Evolutionary conservation across 2,113 vertebrate species (phyloP), one percentile per base, ranked within the genome.

Genomic region (Diadophis punctatus): DNA sequence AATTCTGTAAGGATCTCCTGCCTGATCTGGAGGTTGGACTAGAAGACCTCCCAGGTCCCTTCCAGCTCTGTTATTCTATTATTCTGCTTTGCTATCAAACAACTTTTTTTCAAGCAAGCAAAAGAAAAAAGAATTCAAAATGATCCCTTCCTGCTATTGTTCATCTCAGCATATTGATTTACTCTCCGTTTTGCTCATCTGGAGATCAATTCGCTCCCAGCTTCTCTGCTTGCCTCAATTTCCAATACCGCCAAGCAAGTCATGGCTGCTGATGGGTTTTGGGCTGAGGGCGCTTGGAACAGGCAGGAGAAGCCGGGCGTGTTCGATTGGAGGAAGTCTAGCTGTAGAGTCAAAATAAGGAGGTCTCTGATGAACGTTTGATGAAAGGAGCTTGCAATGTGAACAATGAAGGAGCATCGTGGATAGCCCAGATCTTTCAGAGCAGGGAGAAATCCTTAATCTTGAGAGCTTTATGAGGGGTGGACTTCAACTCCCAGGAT

Each of bases 281-380:
- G 14, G 6, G 5, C 5, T 8, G 63, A 8, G 11, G 60, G 60
- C 11, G 1, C 27, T 30, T 14, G 68, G 34, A 34, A 74, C 7
- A 20, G 5, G 8, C n/a, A 7, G 68, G n/a, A 39, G 16, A 8
- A 39, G 60, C 4, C 12, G 12, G 60, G 11, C 0, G 11, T 10
- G 0, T 68, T 68, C 1, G 11, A n/a, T n/a, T 4, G 11, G 4
- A 68, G 30, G 60, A n/a, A 68, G 60, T 30, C 58, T 12, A 30
- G 58, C 3, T 11, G 9, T 12, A 18, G 27, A 6, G 3, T n/a
- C 60, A 30, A 12, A 63, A n/a, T 14, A n/a, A n/a, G 27, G 60
- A 14, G 0, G 11, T 0, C 27, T n/a, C 30, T 1, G 1, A 5
- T 0, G 23, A 3, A 58, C 10, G 56, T 58, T 46, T 9, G 23